Base-by-base conservation (phyloP, 2,888 invertebrate species). In the Amiota mariae region DNA sequence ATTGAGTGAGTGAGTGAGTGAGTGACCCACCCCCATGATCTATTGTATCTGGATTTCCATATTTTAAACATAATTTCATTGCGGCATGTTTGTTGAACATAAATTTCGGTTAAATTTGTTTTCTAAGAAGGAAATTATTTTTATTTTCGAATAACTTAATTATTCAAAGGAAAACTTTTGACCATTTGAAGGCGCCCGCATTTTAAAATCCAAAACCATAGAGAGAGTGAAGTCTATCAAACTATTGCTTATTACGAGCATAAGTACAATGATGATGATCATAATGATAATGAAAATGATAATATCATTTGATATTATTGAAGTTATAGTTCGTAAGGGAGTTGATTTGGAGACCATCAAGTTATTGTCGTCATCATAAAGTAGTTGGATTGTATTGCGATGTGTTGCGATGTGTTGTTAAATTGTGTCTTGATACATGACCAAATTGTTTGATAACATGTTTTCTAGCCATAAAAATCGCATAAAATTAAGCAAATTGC, bases 71-170 rank as follows among this genome's bases (percentile, higher is more conserved):
- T 24, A 59, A 59, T 20, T 59, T 59, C 18, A 18, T 18, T 20
- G 57, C 13, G n/a, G 57, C 13, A 18, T 56, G 56, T 56, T 9
- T 36, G 36, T 6, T 36, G 36, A 36, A 36, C 36, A 36, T 36
- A 36, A 36, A 36, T 36, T 36, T 36, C 8, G 36, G 3, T 6
- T 36, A 36, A 2, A 36, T 36, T 36, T 36, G 36, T 36, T 36
- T 36, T 36, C 36, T 36, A 4, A 6, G 36, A 36, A 36, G 2
- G 36, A 6, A 36, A 36, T 36, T 6, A 36, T 36, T 36, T 36
- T 36, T 36, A 36, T 36, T 36, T 36, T 85, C 81, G 77, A 77
- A 84, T 81, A 76, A 76, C 85, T 86, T 86, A 84, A 84, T 84
- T 84, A 86, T 84, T 78, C 80, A 46, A 72, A 75, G 75, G 71